Evolutionary conservation across 2,113 vertebrate species (phyloP), one percentile per base, ranked within the genome.

Genomic region (Prunella fulvescens): DNA sequence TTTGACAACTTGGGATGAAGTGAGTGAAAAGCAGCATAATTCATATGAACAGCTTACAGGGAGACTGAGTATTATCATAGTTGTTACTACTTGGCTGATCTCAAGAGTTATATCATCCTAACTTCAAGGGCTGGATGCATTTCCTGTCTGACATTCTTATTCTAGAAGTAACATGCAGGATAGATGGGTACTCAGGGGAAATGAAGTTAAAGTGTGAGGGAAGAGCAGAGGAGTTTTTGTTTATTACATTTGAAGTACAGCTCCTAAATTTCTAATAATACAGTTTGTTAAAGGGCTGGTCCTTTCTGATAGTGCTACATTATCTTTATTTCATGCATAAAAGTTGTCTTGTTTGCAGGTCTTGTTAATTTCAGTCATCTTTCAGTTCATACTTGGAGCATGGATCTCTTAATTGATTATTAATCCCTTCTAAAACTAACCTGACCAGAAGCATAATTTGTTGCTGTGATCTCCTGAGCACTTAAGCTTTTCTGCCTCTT

Each of bases 21-120:
- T 45, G 56, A 86, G 42, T 95, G 69, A 79, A 95, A 94, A 90
- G 78, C 73, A 90, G 66, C 56, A 33, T 78, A 65, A 90, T 84
- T 61, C 47, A 28, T 70, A 65, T 19, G 72, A 89, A 54, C 54
- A 70, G n/a, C 31, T 90, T 81, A 74, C 53, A 70, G 60, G 61
- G 78, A 81, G n/a, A 61, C 13, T 22, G 28, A 66, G 35, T 69
- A 31, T 92, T 84, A 67, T 73, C 51, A 24, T 65, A 40, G 50
- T 29, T 89, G 45, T 50, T 89, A 73, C 28, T 28, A 57, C 44
- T 64, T 25, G 39, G 50, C 45, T 86, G 45, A 78, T 91, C 37
- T 78, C 54, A 73, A 25, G 73, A 81, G 50, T 90, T 73, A 0
- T 12, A 53, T 81, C 65, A 53, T 47, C 45, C 24, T 45, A 8